Conservation (phyloP, 2,797 vertebrate genomes). For the Sebastes hubbsi region DNA sequence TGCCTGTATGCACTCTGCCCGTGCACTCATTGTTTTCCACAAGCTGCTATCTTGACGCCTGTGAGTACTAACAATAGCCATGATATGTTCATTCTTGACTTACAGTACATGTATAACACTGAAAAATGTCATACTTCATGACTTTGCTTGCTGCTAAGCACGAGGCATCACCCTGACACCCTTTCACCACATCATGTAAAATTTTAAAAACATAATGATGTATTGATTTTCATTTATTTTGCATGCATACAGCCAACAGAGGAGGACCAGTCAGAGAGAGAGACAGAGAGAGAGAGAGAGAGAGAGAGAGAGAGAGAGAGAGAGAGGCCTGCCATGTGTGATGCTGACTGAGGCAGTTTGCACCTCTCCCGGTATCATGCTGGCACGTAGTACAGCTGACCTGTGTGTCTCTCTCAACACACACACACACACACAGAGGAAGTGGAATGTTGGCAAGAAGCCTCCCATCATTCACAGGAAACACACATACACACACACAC, state of each 20-base stretch:
- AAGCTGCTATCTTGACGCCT: no score
- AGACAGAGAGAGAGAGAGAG: background rate
- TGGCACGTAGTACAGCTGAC: conserved; percentile 51
- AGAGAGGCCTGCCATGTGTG: conserved; percentile 21
- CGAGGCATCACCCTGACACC: background rate
- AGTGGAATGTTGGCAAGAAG: conserved; percentile 45
- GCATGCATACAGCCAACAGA: background rate
- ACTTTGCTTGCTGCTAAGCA: background rate
- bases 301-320: background rate
- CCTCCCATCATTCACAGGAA: conserved; percentile 38
- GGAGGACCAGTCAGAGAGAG: background rate
- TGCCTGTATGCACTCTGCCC: no score
- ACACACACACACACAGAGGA: conserved; percentile 11
- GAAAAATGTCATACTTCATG: background rate
- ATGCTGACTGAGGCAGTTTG: conserved; percentile 65
- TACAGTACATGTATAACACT: background rate
- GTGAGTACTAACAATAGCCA: no score
- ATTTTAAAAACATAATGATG: background rate
- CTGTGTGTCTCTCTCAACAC: conserved; percentile 24
- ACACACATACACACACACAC: conserved; percentile 2
- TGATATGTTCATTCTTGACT: no score
- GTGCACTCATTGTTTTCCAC: no score
- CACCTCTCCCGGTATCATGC: conserved; percentile 33
- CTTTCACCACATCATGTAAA: background rate
- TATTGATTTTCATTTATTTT: conserved; percentile 18